phyloP scores from a whole-genome alignment of 2,797 vertebrate species.

The Coregonus sp. region DNA sequence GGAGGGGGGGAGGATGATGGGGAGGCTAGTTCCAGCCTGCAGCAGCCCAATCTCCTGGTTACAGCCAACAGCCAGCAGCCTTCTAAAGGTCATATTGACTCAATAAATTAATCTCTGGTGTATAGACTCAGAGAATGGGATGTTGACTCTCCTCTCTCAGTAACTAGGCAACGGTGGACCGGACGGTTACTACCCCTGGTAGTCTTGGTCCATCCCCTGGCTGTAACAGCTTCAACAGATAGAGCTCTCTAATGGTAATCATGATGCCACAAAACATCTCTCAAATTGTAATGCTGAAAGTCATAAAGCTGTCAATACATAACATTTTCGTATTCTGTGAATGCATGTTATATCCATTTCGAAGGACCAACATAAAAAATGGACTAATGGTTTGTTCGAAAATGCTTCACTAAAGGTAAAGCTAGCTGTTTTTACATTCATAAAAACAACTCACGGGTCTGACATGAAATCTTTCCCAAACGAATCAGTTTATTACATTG shows the following conservation, averaged over 20 bases:
- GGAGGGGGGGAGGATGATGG: neutral
- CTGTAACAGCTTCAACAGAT: neutral
- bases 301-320: neutral
- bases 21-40: neutral
- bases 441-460: neutral
- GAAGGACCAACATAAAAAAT: too few relatives aligned
- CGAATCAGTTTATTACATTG: conserved; percentile 62
- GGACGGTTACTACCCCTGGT: conserved; percentile 24
- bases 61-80: neutral
- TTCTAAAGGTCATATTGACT: conserved; percentile 64
- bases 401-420: neutral
- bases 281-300: too few relatives aligned
- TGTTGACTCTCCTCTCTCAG: conserved; percentile 52
- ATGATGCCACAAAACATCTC: too few relatives aligned
- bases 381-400: too few relatives aligned
- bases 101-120: conserved; percentile 51
- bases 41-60: neutral
- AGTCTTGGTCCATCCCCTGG: neutral
- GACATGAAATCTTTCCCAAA: conserved; percentile 50
- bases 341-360: too few relatives aligned
- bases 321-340: neutral
- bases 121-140: conserved; percentile 30
- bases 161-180: conserved; percentile 62
- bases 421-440: neutral
- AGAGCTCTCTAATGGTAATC: too few relatives aligned